Percentiles rank a stretch among this genome's conserved stretches.
phyloP scores from a whole-genome alignment of 2,888 invertebrate species.

The Leptopilina drosophilae region DNA sequence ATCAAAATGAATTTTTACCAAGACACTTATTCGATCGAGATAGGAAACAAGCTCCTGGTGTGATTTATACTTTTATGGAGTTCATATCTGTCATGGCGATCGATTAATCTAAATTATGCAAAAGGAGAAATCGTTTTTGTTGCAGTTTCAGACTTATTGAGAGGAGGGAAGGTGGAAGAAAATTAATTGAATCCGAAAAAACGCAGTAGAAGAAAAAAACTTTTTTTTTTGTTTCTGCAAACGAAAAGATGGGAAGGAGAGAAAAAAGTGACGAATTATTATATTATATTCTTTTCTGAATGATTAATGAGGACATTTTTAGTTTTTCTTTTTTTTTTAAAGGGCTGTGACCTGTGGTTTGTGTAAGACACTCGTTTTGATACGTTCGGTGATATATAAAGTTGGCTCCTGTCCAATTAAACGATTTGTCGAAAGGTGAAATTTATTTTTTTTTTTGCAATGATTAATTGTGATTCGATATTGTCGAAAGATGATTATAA shows the following conservation, averaged over 20 bases:
- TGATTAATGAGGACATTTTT: too few relatives aligned
- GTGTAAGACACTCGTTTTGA: background rate
- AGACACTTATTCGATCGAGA: slow-evolving; percentile 3
- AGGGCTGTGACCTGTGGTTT: slow-evolving; percentile 4
- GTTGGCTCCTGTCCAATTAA: slow-evolving; percentile 27
- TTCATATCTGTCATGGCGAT: background rate
- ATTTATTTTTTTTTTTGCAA: background rate
- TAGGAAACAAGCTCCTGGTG: slow-evolving; percentile 5
- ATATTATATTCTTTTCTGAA: too few relatives aligned
- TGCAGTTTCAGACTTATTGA: background rate
- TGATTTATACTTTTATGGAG: slow-evolving; percentile 27
- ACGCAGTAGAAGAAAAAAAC: background rate
- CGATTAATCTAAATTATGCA: slow-evolving; percentile 26
- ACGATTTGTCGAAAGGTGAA: slow-evolving; percentile 29
- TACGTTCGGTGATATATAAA: background rate
- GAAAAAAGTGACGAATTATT: too few relatives aligned
- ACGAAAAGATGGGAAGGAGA: too few relatives aligned
- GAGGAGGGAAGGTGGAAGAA: too few relatives aligned
- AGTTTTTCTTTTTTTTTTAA: background rate
- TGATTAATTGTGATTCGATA: background rate
- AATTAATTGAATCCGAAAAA: too few relatives aligned
- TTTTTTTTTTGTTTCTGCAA: background rate
- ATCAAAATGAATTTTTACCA: slow-evolving; percentile 21
- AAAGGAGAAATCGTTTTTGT: slow-evolving; percentile 12
- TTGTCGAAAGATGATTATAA: background rate